phyloP scores from a whole-genome alignment of 2,797 vertebrate genomes.

The Ctenopoma multispine region DNA sequence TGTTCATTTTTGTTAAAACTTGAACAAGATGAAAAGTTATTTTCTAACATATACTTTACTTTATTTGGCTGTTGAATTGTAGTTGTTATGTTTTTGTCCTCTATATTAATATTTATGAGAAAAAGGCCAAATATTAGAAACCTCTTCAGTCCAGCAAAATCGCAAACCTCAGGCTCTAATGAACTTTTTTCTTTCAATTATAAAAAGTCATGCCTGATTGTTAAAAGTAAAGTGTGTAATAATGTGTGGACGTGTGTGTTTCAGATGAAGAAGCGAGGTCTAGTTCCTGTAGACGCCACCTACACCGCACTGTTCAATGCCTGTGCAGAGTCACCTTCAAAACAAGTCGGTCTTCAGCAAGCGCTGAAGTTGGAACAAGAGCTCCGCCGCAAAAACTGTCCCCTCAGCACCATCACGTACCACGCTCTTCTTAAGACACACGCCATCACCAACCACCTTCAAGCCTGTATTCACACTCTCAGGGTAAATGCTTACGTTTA shows the following conservation, averaged over 20 bases:
- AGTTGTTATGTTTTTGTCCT: too few relatives aligned
- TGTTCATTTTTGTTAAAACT: too few relatives aligned
- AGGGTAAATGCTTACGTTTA: conserved; percentile 77
- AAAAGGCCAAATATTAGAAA: too few relatives aligned
- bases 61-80: too few relatives aligned
- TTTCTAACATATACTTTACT: too few relatives aligned
- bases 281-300: conserved; percentile 87
- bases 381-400: conserved; percentile 84
- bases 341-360: conserved; percentile 87
- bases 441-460: conserved; percentile 88
- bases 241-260: conserved; percentile 1
- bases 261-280: conserved; percentile 95
- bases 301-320: conserved; percentile 96
- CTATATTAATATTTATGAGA: too few relatives aligned
- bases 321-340: conserved; percentile 90
- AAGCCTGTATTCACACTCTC: conserved; percentile 87
- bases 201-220: too few relatives aligned
- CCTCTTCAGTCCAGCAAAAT: too few relatives aligned
- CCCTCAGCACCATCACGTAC: conserved; percentile 89
- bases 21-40: too few relatives aligned
- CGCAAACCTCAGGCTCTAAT: too few relatives aligned
- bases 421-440: conserved; percentile 91
- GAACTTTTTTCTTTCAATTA: too few relatives aligned
- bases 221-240: not conserved
- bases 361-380: conserved; percentile 90